A percentile compares a stretch with the other conserved stretches of the same genome.
phyloP scores from a whole-genome alignment of 2,113 vertebrate genomes.

The Jaculus jaculus region DNA sequence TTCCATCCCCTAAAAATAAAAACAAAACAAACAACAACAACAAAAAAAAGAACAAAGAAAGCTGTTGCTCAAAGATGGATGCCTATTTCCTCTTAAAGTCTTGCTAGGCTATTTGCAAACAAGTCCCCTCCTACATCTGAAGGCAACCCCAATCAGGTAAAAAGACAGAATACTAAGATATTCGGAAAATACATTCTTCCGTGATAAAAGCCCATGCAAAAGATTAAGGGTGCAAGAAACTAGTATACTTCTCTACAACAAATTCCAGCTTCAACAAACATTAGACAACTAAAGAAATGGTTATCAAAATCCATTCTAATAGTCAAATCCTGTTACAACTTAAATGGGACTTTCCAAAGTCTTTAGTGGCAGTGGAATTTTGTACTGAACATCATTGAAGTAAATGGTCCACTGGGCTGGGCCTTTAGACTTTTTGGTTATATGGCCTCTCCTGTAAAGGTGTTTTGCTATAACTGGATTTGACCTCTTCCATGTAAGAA shows the following conservation, averaged over 20 bases:
- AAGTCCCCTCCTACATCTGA: conserved; percentile 76
- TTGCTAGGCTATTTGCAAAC: conserved; percentile 42
- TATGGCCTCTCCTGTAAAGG: conserved; percentile 80
- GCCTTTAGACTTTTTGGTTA: conserved; percentile 80
- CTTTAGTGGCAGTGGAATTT: conserved; percentile 81
- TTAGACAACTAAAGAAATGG: conserved; percentile 49
- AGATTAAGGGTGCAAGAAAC: conserved; percentile 51
- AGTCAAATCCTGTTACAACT: conserved; percentile 81
- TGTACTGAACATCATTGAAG: conserved; percentile 81
- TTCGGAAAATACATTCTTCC: conserved; percentile 57
- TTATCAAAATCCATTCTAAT: conserved; percentile 70
- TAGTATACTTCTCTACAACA: conserved; percentile 56
- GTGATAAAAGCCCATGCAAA: conserved; percentile 53
- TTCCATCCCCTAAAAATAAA: conserved; percentile 43
- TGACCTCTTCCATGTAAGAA: conserved; percentile 81
- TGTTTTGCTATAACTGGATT: conserved; percentile 82
- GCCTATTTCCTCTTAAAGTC: conserved; percentile 25
- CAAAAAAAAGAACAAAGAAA: not conserved
- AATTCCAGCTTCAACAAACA: conserved; percentile 62
- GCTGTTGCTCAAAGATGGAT: conserved; percentile 43
- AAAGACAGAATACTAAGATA: conserved; percentile 66
- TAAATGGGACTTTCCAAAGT: conserved; percentile 77
- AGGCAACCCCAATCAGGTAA: conserved; percentile 77
- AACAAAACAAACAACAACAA: no score
- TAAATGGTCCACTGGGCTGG: conserved; percentile 79